Evolutionary conservation across 2,888 invertebrate genomes (phyloP).

Genomic region (Lepas anatifera): DNA sequence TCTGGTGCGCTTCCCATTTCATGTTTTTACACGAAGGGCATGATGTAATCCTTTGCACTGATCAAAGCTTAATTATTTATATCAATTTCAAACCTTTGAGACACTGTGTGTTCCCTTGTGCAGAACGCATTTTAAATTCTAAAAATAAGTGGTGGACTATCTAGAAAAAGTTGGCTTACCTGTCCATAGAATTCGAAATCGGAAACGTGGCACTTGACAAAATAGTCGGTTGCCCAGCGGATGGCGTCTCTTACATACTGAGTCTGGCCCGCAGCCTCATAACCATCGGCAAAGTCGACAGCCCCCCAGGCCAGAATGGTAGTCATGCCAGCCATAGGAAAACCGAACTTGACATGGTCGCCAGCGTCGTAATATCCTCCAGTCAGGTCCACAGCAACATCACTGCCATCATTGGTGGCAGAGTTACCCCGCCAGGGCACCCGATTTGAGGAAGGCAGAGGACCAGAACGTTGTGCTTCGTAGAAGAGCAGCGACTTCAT

Average conservation of each 20-base stretch:
- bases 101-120: too few relatives aligned
- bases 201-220: conserved; percentile 20
- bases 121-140: too few relatives aligned
- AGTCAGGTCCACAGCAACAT: conserved; percentile 40
- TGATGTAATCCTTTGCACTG: too few relatives aligned
- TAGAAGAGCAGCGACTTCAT: conserved; percentile 26
- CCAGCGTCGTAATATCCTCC: conserved; percentile 25
- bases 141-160: too few relatives aligned
- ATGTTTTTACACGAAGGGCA: too few relatives aligned
- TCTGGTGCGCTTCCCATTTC: too few relatives aligned
- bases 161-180: too few relatives aligned
- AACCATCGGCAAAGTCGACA: conserved; percentile 22
- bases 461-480: conserved; percentile 27
- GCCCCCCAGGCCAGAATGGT: conserved; percentile 17
- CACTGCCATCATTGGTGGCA: conserved; percentile 42
- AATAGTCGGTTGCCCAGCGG: conserved; percentile 24
- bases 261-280: conserved; percentile 25
- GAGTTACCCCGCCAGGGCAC: conserved; percentile 44
- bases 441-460: conserved; percentile 38
- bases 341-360: too few relatives aligned
- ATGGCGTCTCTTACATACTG: conserved; percentile 16
- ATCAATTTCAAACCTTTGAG: too few relatives aligned
- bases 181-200: conserved; percentile 16
- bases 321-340: conserved; percentile 20
- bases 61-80: too few relatives aligned